phyloP scores from a whole-genome alignment of 2,113 vertebrate genomes.

The Tachuris rubrigastra region DNA sequence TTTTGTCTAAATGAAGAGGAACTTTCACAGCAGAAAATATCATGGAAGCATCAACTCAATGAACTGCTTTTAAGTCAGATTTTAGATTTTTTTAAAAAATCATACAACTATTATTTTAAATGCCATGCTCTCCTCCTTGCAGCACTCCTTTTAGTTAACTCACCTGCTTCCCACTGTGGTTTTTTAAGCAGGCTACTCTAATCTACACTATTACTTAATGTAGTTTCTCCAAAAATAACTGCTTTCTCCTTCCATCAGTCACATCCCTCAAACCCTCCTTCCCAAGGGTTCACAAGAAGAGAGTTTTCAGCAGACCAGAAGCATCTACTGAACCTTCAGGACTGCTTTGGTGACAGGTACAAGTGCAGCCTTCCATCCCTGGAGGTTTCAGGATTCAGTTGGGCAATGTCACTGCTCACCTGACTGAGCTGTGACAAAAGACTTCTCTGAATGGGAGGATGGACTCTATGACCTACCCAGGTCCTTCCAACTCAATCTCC shows the following conservation, averaged over 20 bases:
- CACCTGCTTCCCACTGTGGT: not conserved
- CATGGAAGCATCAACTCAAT: not conserved
- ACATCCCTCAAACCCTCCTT: not conserved
- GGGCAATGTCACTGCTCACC: not conserved
- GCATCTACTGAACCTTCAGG: constrained; percentile 38
- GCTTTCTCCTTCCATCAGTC: not conserved
- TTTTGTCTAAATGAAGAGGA: not conserved
- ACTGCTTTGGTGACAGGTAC: constrained; percentile 23
- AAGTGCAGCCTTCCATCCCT: not conserved
- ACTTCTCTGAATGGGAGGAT: not conserved
- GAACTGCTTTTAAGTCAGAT: not conserved
- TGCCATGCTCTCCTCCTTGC: not conserved
- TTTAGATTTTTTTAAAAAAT: not conserved
- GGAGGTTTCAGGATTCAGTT: not conserved
- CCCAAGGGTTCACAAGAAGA: not conserved
- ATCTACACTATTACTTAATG: not conserved
- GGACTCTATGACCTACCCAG: not conserved
- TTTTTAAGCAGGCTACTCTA: not conserved
- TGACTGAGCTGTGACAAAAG: not conserved
- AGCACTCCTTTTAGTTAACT: not conserved
- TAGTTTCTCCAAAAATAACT: not conserved
- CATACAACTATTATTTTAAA: not conserved
- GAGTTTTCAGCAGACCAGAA: not conserved
- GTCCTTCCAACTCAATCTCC: not conserved
- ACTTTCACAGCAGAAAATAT: not conserved